Percentiles rank a stretch among this genome's conserved stretches.
phyloP scores from a whole-genome alignment of 2,797 vertebrate species.

The Chloroceryle inda region DNA sequence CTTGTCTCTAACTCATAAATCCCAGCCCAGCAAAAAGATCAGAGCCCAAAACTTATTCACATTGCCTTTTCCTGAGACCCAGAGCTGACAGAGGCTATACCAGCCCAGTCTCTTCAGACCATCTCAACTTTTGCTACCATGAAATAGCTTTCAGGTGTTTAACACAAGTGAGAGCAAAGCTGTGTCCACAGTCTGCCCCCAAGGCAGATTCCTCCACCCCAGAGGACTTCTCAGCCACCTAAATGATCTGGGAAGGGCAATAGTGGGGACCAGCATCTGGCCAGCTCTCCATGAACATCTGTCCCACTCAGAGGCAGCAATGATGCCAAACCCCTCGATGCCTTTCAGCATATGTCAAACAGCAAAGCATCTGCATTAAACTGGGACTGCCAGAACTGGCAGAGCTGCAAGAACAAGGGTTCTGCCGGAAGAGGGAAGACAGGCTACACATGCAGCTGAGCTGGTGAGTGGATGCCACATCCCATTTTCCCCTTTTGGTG shows the following conservation, averaged over 20 bases:
- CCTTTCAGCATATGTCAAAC: background rate
- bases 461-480: background rate
- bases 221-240: background rate
- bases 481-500: background rate
- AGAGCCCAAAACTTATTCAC: background rate
- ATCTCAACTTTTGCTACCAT: background rate
- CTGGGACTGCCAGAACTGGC: background rate
- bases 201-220: background rate
- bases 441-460: slow-evolving; percentile 4
- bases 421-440: background rate
- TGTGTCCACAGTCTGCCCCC: background rate
- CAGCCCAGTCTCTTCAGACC: background rate
- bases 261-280: background rate
- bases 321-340: background rate
- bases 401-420: background rate
- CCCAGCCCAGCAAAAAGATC: background rate
- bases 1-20: background rate
- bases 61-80: background rate
- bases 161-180: background rate
- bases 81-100: background rate
- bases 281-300: background rate
- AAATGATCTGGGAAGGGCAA: background rate
- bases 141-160: background rate
- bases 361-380: slow-evolving; percentile 3
- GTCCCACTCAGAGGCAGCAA: background rate